Conservation (phyloP, 2,888 invertebrate species). For the Seira musarum region DNA sequence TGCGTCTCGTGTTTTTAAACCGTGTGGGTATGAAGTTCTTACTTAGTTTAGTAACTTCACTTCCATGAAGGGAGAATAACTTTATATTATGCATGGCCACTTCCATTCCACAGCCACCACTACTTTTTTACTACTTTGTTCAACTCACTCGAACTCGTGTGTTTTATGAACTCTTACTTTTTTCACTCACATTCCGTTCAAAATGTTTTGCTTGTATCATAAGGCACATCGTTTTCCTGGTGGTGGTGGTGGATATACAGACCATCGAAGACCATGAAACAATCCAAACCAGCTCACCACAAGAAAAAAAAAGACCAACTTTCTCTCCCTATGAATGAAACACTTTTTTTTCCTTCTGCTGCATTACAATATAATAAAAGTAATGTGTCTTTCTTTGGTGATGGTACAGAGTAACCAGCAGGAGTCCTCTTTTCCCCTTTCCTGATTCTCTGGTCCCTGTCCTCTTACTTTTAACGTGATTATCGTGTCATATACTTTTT, state of each 20-base stretch:
- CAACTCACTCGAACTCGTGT: slow-evolving; percentile 32
- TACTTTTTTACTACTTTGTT: slow-evolving; percentile 24
- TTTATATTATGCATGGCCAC: slow-evolving; percentile 19
- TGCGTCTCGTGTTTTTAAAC: neutral
- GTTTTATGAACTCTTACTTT: slow-evolving; percentile 54
- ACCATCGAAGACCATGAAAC: neutral
- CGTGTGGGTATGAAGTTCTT: neutral
- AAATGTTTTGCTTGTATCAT: slow-evolving; percentile 17
- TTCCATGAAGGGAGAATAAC: neutral
- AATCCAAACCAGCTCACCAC: slow-evolving; percentile 1
- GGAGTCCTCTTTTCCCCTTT: neutral
- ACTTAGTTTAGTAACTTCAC: neutral
- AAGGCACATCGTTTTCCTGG: slow-evolving; percentile 9
- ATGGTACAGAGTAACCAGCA: neutral
- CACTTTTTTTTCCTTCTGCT: slow-evolving; percentile 5
- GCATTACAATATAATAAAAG: slow-evolving; percentile 21
- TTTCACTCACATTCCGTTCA: slow-evolving; percentile 5
- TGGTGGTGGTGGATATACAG: neutral
- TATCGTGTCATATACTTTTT: slow-evolving; percentile 39
- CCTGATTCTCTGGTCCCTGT: slow-evolving; percentile 9
- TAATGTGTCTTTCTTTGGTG: slow-evolving; percentile 3
- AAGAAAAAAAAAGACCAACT: slow-evolving; percentile 7
- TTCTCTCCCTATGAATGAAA: neutral
- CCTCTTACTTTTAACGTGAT: slow-evolving; percentile 18
- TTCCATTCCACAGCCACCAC: too few relatives aligned